phyloP scores from a whole-genome alignment of 2,797 vertebrate species.

The Sphenopsis melanotis region DNA sequence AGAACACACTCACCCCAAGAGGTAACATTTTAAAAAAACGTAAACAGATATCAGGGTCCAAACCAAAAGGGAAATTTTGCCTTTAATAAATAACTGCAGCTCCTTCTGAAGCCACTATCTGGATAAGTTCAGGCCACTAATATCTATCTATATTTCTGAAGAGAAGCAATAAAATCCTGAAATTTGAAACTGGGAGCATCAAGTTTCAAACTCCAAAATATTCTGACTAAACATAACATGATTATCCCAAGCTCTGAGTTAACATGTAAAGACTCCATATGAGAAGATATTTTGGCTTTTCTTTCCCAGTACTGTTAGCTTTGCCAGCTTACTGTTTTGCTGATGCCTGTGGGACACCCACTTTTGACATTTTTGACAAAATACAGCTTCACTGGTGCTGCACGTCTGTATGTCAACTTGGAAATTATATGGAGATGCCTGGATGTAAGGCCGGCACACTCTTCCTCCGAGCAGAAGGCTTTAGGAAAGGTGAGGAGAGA shows the following conservation, averaged over 20 bases:
- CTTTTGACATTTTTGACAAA: not conserved
- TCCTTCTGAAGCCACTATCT: not conserved
- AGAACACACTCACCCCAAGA: not conserved
- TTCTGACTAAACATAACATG: not conserved
- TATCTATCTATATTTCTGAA: not conserved
- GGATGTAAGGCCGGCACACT: not conserved
- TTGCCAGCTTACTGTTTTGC: not conserved
- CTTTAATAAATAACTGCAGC: not conserved
- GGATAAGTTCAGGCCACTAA: not conserved
- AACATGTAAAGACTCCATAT: not conserved
- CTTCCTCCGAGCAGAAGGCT: not conserved
- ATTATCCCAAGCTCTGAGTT: not conserved
- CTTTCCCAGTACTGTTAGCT: not conserved
- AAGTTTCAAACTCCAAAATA: constrained; percentile 14
- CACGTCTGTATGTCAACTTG: not conserved
- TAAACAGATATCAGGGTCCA: not conserved
- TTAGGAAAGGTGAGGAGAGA: not conserved
- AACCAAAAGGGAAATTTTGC: not conserved
- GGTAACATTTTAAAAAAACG: not conserved
- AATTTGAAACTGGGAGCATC: not conserved
- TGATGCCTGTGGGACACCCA: not conserved
- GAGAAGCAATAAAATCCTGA: not conserved
- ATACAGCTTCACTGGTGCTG: not conserved
- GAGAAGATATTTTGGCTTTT: not conserved
- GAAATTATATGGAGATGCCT: not conserved